These are phyloP conservation scores for Semnornis frantzii DNA, from an alignment of 2,113 vertebrate genomes.

Conservation along the genomic window DNA sequence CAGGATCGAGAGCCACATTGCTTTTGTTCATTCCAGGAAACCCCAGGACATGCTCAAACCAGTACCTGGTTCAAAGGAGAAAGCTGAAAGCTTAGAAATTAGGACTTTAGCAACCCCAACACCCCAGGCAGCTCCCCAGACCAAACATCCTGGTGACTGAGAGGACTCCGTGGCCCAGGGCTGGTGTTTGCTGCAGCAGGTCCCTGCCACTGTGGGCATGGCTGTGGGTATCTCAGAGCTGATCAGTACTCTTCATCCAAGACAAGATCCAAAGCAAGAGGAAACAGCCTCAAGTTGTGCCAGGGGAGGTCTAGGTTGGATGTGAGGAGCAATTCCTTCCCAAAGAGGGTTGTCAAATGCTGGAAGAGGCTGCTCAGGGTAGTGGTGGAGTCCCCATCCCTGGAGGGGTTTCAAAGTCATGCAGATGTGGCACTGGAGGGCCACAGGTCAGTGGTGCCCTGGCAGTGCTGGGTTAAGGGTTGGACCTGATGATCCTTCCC, in stretches of 20 bases:
- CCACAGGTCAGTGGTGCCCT: no score
- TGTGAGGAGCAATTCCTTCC: no score
- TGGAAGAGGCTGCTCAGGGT: no score
- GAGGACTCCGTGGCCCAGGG: neutral
- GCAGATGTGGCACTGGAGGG: no score
- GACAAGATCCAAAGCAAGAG: neutral
- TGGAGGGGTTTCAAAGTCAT: no score
- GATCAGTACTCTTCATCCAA: neutral
- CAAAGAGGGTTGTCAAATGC: no score
- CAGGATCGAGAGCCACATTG: neutral
- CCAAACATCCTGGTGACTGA: neutral
- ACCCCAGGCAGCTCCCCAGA: no score
- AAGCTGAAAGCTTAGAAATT: neutral
- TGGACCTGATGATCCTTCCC: neutral
- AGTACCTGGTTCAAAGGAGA: neutral
- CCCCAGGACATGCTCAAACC: neutral
- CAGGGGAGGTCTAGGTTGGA: no score
- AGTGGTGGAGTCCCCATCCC: no score
- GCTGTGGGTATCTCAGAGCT: neutral
- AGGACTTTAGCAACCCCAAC: neutral
- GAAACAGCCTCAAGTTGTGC: no score
- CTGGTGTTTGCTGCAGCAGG: fast-evolving
- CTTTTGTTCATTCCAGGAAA: neutral
- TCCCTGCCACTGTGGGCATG: fast-evolving
- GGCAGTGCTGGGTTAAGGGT: no score